These are phyloP conservation scores for Nemurella pictetii DNA, from an alignment of 2,888 invertebrate genomes.

Conservation along the genomic window DNA sequence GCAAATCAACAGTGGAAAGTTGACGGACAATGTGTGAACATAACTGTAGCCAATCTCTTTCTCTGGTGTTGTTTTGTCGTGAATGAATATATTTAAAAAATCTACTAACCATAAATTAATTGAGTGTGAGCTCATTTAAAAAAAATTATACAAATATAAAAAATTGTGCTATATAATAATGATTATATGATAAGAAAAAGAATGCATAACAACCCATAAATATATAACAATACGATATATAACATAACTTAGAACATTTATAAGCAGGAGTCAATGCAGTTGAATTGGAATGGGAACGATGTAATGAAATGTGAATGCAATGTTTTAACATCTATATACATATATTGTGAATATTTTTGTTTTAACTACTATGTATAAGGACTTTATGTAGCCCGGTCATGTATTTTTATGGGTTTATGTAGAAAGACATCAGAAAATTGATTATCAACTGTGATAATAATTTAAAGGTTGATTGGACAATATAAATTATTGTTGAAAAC, in stretches of 20 bases:
- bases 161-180: constrained; percentile 20
- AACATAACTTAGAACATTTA: neutral
- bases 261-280: neutral
- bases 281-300: neutral
- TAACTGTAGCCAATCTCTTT: neutral
- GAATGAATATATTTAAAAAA: constrained; percentile 17
- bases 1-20: neutral
- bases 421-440: neutral
- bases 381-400: neutral
- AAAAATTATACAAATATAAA: neutral
- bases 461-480: neutral
- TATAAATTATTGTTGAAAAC: neutral
- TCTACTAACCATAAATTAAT: constrained; percentile 16
- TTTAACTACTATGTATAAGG: neutral
- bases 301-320: neutral
- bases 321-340: neutral
- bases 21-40: constrained; percentile 2
- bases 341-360: neutral
- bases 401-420: neutral
- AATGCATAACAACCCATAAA: neutral
- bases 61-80: constrained; percentile 20
- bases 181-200: neutral
- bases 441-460: neutral
- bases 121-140: neutral
- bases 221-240: neutral